Percentiles rank a stretch among this genome's conserved stretches.
These are phyloP conservation scores for Equus przewalskii DNA, from an alignment of 2,113 vertebrate genomes.

Conservation along the genomic window DNA sequence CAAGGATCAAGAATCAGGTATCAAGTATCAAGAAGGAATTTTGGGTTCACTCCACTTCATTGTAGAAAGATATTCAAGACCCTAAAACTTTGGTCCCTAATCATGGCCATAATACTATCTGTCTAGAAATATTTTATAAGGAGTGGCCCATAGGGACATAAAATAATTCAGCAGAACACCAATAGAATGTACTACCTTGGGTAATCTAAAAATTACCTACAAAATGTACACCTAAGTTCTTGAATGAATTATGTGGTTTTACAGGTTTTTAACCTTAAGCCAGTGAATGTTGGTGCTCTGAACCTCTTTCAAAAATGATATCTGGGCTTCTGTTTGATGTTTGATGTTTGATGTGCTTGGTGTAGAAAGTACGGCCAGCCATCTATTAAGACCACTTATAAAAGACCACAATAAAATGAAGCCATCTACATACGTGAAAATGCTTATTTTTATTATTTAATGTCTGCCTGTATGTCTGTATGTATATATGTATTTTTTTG, in stretches of 20 bases:
- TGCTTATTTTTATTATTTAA: background rate
- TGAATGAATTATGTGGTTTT: background rate
- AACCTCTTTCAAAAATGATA: background rate
- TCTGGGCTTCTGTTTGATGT: background rate
- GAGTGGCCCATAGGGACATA: background rate
- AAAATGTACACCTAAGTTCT: background rate
- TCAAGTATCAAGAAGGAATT: background rate
- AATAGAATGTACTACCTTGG: background rate
- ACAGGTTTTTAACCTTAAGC: background rate
- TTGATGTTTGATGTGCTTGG: background rate
- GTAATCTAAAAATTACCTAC: background rate
- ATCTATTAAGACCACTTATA: background rate
- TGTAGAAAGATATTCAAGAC: background rate
- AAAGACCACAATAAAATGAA: background rate
- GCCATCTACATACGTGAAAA: background rate
- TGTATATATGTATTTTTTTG: background rate
- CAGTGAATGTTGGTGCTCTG: background rate
- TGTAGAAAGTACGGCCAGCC: background rate
- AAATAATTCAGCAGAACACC: background rate
- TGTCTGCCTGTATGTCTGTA: background rate
- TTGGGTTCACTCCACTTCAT: background rate
- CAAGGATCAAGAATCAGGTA: too few relatives aligned
- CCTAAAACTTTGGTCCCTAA: background rate
- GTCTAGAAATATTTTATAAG: conserved; percentile 14
- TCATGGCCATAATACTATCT: background rate